Conservation (phyloP, 2,888 invertebrate genomes). For the Drosophila stalkeri region DNA sequence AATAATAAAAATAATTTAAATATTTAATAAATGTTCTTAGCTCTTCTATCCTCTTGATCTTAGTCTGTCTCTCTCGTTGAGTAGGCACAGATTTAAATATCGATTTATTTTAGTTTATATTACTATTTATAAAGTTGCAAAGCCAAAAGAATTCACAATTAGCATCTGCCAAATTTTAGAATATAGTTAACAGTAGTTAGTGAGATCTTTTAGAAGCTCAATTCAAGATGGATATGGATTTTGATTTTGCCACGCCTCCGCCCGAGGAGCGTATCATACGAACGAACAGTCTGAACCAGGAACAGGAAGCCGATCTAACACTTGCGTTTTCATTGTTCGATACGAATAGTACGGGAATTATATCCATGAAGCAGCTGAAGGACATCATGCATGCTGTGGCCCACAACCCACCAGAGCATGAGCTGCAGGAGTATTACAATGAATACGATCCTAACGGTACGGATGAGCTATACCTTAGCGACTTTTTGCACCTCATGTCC, state of each 20-base stretch:
- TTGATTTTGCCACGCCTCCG: slow-evolving; percentile 54
- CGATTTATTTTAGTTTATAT: not conserved
- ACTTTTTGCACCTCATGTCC: slow-evolving; percentile 63
- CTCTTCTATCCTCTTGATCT: not conserved
- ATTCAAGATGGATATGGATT: slow-evolving; percentile 56
- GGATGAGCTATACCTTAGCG: slow-evolving; percentile 57
- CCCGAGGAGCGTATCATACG: slow-evolving; percentile 55
- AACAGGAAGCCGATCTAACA: slow-evolving; percentile 47
- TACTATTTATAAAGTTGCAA: not conserved
- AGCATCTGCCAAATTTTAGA: slow-evolving; percentile 8
- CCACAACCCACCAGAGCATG: slow-evolving; percentile 57
- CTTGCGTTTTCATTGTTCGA: slow-evolving; percentile 59
- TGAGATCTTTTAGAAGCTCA: not conserved
- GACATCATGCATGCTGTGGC: slow-evolving; percentile 54
- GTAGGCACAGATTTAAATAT: not conserved
- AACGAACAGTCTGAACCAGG: slow-evolving; percentile 37
- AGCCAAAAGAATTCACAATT: not conserved
- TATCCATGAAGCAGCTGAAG: slow-evolving; percentile 52
- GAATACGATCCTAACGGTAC: slow-evolving; percentile 62
- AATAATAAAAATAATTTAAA: too few species aligned
- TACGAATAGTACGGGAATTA: slow-evolving; percentile 19
- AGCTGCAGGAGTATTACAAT: slow-evolving; percentile 47
- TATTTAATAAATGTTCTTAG: not conserved
- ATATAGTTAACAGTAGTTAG: not conserved
- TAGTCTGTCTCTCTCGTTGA: not conserved